Base-by-base conservation (phyloP, 2,888 invertebrate species). In the Dicycla oo region DNA sequence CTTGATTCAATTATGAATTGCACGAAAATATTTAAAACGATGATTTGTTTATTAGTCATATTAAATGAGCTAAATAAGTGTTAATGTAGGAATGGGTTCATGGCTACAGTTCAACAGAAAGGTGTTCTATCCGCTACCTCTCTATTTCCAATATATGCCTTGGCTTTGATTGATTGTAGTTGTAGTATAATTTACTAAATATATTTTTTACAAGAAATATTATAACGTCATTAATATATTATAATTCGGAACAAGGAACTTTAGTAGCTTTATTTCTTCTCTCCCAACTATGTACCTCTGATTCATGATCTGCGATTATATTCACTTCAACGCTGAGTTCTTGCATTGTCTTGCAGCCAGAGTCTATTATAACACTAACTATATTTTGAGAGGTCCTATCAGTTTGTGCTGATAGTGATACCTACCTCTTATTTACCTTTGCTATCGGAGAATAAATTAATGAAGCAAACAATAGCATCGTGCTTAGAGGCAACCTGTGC, bases 401-500 rank as follows among this genome's bases (percentile, higher is more conserved):
- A 56, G n/a, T 26, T 57, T 43, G 15, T 57, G 5, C 34, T 34
- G 15, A 43, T 51, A 30, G 40, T 23, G 0, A 34, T 53, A 34
- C 38, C 38, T 53, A 13, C 38, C 20, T 30, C 18, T 57, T 47
- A 61, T 70, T 77, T 47, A 11, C 7, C 18, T 38, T 49, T 61
- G 15, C 20, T 57, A 53, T 56, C 51, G 0, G 5, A 54, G 4
- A 77, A 66, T 34, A 69, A 73, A 69, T 69, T 3, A 57, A 3
- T 58, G 2, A 30, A 63, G 62, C 66, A 74, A 69, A 79, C 68
- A 74, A 73, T 69, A 34, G 49, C 57, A 65, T 45, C 78, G 49
- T 64, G 61, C 47, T 79, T 60, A 40, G 68, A 83, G 66, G 73
- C 69, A 70, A 81, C 80, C 86, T 80, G 68, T 67, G 67, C 74